Evolutionary conservation across 2,113 vertebrate genomes (phyloP).

Genomic region (Ictalurus furcatus): DNA sequence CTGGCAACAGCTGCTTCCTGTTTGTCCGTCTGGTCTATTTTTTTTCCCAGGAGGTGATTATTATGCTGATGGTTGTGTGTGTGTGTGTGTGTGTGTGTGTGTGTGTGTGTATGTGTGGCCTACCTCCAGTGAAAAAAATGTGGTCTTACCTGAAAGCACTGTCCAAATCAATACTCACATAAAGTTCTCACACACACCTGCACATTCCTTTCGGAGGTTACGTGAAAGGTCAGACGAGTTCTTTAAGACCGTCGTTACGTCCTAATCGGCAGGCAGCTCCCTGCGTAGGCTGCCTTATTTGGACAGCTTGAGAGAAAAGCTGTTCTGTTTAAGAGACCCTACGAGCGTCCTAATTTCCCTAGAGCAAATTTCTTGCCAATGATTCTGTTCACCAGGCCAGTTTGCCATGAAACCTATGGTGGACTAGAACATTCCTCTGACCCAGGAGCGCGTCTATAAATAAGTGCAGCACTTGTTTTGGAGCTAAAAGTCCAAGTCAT

Average conservation of each 20-base stretch:
- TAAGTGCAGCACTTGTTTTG: not conserved
- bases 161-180: not conserved
- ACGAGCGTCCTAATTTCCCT: not conserved
- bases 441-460: not conserved
- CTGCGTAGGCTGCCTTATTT: not conserved
- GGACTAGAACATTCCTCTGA: not conserved
- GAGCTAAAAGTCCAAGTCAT: not conserved
- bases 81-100: slow-evolving; percentile 17
- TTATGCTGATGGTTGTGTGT: slow-evolving; percentile 26
- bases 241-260: not conserved
- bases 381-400: not conserved
- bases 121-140: not conserved
- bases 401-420: not conserved
- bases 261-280: not conserved
- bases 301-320: not conserved
- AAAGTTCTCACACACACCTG: not conserved
- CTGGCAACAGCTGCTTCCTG: slow-evolving; percentile 79
- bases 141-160: not conserved
- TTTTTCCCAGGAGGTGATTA: slow-evolving; percentile 59
- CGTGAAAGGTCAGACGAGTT: not conserved
- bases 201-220: not conserved
- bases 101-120: not conserved
- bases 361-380: not conserved
- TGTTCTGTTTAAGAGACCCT: not conserved
- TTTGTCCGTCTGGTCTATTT: slow-evolving; percentile 65